A percentile compares a stretch with the other conserved stretches of the same genome.
Evolutionary conservation across 2,113 vertebrate species (phyloP).

Genomic region (Dasypus novemcinctus): DNA sequence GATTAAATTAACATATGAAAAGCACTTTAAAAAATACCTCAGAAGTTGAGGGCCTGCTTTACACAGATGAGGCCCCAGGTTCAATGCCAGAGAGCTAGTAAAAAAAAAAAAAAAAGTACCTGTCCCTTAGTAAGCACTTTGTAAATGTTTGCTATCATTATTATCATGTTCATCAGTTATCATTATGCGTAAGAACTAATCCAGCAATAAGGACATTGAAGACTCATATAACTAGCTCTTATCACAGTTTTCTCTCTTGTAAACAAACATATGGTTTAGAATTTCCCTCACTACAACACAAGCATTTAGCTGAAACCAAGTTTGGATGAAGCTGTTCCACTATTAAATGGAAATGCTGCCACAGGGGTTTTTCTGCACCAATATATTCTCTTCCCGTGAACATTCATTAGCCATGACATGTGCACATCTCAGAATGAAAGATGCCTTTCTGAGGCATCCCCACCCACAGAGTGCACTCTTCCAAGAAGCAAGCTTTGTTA

Average conservation of each 20-base stretch:
- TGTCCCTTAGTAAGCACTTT: not conserved
- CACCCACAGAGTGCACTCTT: not conserved
- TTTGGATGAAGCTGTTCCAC: not conserved
- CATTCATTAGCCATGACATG: not conserved
- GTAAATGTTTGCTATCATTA: not conserved
- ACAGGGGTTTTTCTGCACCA: not conserved
- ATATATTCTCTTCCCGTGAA: not conserved
- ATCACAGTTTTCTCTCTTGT: not conserved
- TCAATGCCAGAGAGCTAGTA: too few relatives aligned
- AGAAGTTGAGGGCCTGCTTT: too few relatives aligned
- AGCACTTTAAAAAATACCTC: not conserved
- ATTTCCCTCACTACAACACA: not conserved
- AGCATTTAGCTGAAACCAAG: not conserved
- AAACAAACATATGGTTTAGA: constrained; percentile 2
- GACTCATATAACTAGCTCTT: not conserved
- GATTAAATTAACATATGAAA: not conserved
- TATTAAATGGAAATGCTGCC: not conserved
- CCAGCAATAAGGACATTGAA: not conserved
- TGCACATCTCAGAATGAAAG: not conserved
- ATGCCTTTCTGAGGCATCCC: not conserved
- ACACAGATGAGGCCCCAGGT: too few relatives aligned
- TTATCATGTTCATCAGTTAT: too few relatives aligned
- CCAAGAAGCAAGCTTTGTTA: not conserved
- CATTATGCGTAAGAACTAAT: constrained; percentile 19
- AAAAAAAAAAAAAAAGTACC: too few relatives aligned